Evolutionary conservation across 2,797 vertebrate genomes (phyloP), one percentile per base, ranked within the genome.

Genomic region (Xiphorhynchus erythropygius): DNA sequence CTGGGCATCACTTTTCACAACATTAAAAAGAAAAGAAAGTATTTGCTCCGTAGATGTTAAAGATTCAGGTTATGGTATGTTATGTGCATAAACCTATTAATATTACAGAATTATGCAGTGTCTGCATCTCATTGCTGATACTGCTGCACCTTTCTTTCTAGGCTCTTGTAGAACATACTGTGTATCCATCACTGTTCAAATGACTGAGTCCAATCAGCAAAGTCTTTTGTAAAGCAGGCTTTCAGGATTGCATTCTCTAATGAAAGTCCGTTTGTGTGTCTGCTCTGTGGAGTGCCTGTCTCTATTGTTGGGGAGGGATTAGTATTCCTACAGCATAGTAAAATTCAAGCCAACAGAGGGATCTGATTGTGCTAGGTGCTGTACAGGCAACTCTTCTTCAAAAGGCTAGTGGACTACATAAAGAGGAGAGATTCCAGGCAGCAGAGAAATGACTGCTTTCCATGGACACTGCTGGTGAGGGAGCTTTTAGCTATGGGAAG

Each of bases 261-360:
- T 96, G 86, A 94, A 96, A 93, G 80, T 96, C 94, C 93, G 80
- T 95, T 95, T 97, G 94, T 95, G 88, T 93, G 88, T 77, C 92
- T 94, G 89, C 81, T 95, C 89, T 90, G 78, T 52, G 68, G 83
- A 95, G 88, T 74, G 94, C 93, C 86, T 90, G 94, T 60, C 93
- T 89, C 96, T 95, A 94, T 97, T 97, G 95, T 97, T 90, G 57
- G 19, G 41, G n/a, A 60, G 71, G 92, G 94, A 96, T 97, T 95
- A 96, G 96, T 87, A 95, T 96, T 95, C 96, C 68, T 83, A 80
- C 77, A 87, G 92, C 37, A 56, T 1, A 53, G 77, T 60, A 67
- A 93, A 95, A 92, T 94, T 90, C 75, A 80, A 83, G 88, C 89
- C 88, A 90, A 37, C 50, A 84, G 90, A 90, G 60, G 41, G 35